phyloP scores from a whole-genome alignment of 2,888 invertebrate genomes.

The Clunio marinus region DNA sequence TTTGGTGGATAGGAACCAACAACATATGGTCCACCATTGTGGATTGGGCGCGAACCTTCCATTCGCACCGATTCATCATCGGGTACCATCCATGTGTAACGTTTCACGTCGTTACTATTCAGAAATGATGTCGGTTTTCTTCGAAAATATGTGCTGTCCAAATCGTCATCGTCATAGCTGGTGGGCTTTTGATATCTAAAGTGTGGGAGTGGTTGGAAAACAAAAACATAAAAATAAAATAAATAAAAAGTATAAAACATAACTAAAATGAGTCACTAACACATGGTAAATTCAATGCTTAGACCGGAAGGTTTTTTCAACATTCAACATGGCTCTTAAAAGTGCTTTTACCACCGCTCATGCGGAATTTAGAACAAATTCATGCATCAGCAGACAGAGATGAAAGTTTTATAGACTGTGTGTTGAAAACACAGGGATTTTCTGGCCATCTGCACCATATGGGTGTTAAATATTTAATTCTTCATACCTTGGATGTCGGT shows the following conservation, averaged over 20 bases:
- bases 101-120: slow-evolving; percentile 66
- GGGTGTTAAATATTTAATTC: slow-evolving; percentile 1
- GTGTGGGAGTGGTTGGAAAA: too few relatives aligned
- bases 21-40: slow-evolving; percentile 42
- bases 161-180: slow-evolving; percentile 59
- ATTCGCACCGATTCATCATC: slow-evolving; percentile 69
- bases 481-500: slow-evolving; percentile 64
- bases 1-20: slow-evolving; percentile 43
- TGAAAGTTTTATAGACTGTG: not conserved
- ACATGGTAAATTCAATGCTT: too few relatives aligned
- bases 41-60: slow-evolving; percentile 59
- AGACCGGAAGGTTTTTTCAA: too few relatives aligned
- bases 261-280: too few relatives aligned
- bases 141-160: slow-evolving; percentile 76
- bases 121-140: slow-evolving; percentile 71
- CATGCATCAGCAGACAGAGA: not conserved
- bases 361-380: not conserved
- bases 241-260: too few relatives aligned
- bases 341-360: not conserved
- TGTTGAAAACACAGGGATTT: not conserved
- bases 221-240: too few relatives aligned
- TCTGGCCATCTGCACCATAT: not conserved
- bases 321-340: too few relatives aligned
- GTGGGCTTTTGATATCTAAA: slow-evolving; percentile 41
- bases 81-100: slow-evolving; percentile 69